phyloP scores from a whole-genome alignment of 2,888 invertebrate species.

The Thumatha senex region DNA sequence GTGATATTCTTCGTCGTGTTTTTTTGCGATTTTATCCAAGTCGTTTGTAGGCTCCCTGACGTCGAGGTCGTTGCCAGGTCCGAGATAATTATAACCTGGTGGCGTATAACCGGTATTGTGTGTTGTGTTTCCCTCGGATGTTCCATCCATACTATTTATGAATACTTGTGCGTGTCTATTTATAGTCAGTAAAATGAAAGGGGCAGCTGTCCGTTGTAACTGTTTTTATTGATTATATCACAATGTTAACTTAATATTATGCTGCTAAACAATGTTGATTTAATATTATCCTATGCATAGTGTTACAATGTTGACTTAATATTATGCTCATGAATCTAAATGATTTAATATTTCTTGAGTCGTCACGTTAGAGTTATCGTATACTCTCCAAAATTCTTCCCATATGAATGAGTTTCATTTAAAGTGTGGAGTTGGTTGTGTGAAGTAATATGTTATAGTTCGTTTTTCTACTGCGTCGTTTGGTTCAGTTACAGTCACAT shows the following conservation, averaged over 20 bases:
- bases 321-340: no score
- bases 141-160: neutral
- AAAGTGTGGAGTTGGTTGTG: neutral
- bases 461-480: neutral
- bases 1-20: slow-evolving; percentile 1
- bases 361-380: neutral
- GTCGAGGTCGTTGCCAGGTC: neutral
- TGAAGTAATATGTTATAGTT: neutral
- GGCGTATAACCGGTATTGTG: neutral
- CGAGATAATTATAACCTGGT: slow-evolving; percentile 1
- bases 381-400: neutral
- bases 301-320: no score
- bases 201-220: no score
- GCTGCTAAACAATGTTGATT: no score
- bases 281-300: no score
- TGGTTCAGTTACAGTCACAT: neutral
- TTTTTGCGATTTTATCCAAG: neutral
- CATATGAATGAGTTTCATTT: neutral
- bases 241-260: no score
- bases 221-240: neutral
- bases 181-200: neutral
- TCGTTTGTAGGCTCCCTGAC: neutral
- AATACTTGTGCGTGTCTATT: neutral
- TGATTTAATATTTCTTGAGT: no score
- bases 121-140: neutral